Evolutionary conservation across 1,140 invertebrate genomes (phyloP).

Genomic region (Hyposmocoma kahamanoa): DNA sequence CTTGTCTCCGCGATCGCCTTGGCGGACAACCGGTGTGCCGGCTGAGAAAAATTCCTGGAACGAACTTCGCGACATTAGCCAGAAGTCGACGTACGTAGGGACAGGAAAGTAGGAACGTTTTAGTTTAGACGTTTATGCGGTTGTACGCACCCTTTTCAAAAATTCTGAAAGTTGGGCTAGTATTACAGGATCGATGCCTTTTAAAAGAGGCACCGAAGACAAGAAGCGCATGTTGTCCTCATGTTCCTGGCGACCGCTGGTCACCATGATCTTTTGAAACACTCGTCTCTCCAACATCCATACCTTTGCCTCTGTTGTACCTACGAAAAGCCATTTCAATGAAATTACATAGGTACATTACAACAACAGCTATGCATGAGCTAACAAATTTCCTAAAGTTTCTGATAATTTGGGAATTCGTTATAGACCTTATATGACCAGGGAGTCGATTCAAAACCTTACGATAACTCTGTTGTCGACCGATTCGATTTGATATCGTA

Average conservation of each 20-base stretch:
- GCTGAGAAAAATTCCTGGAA: slow-evolving; percentile 86
- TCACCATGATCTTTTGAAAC: slow-evolving; percentile 93
- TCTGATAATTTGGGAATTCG: no score
- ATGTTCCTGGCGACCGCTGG: slow-evolving; percentile 84
- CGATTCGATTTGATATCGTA: no score
- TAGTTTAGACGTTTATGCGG: no score
- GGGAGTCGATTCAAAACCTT: no score
- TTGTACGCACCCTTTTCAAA: slow-evolving; percentile 86
- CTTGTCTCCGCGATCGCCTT: slow-evolving; percentile 95
- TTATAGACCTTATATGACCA: no score
- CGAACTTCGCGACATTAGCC: not conserved
- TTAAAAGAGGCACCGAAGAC: slow-evolving; percentile 87
- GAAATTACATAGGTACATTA: no score
- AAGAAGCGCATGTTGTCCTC: slow-evolving; percentile 90
- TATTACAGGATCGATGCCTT: slow-evolving; percentile 85
- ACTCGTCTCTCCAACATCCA: slow-evolving; percentile 91
- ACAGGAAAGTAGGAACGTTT: no score
- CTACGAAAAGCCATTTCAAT: no score
- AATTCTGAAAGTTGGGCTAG: slow-evolving; percentile 92
- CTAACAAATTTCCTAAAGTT: no score
- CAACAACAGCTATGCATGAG: no score
- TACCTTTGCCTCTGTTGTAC: slow-evolving; percentile 85
- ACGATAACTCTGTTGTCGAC: no score
- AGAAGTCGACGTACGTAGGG: no score
- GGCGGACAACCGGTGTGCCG: slow-evolving; percentile 90